Base-by-base conservation (phyloP, 2,113 vertebrate genomes). In the Oreotrochilus melanogaster region DNA sequence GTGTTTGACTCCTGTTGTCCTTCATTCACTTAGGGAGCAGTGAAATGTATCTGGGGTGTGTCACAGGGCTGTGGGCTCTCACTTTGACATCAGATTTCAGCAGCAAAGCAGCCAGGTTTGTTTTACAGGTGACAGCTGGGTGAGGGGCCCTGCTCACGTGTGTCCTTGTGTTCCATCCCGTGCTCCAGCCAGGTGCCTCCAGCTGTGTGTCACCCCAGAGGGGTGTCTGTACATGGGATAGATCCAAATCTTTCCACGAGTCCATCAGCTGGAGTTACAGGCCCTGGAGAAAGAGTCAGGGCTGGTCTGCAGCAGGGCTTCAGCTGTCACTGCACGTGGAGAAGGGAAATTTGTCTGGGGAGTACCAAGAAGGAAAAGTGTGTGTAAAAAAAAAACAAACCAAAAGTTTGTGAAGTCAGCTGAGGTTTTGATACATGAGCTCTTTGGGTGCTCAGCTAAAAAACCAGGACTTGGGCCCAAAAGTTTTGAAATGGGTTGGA, bases 141-240 rank as follows among this genome's bases (percentile, higher is more conserved):
- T 10, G 53, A 51, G 50, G 31, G 61, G 54, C 30, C 2, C 42
- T 78, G 2, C 28, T 45, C 3, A 0, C 6, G 43, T 31, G 4
- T 56, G 13, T 35, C 2, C 67, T 50, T 70, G 6, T 9, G 35
- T 70, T 73, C 56, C 37, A 18, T 75, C 45, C 43, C 5, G 25
- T 8, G 21, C 57, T 74, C 24, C 78, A 86, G 50, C 39, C 47
- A 27, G 30, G 39, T 50, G 50, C 64, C 47, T 89, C 45, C 37
- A 42, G 43, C 39, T 21, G 25, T 12, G 3, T 27, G 15, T 25
- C 4, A 4, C 1, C 0, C 21, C 50, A 18, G 43, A 31, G 43
- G 50, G 64, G 9, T 7, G 14, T 72, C 43, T 25, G 35, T 60
- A 18, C 39, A 14, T 19, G 14, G 58, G 65, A 9, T 4, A 14